Conservation (phyloP, 2,888 invertebrate species). For the Tigriopus californicus region DNA sequence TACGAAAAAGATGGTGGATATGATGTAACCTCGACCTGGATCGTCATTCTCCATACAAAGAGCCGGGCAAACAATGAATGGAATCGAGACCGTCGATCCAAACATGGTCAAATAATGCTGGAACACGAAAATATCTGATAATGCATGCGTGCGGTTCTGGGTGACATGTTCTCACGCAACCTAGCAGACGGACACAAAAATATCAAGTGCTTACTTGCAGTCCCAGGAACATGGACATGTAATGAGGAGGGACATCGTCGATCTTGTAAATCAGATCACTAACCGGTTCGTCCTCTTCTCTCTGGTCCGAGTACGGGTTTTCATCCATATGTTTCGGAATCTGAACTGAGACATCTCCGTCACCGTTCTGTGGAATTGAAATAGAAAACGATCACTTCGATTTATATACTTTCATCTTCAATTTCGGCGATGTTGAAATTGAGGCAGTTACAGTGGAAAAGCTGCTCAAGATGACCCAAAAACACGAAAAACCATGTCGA, state of each 20-base stretch:
- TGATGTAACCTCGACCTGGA: conserved; percentile 51
- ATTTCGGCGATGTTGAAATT: too few relatives aligned
- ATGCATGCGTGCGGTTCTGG: neutral
- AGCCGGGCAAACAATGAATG: conserved; percentile 21
- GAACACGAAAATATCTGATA: conserved; percentile 1
- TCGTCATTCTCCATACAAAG: conserved; percentile 37
- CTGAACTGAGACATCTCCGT: too few relatives aligned
- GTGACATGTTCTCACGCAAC: conserved; percentile 1
- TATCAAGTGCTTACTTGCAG: conserved; percentile 46
- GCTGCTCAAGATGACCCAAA: too few relatives aligned
- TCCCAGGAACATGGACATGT: conserved; percentile 58
- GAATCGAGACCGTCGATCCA: conserved; percentile 21
- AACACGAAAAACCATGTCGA: too few relatives aligned
- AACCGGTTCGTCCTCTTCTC: too few relatives aligned
- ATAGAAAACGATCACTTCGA: too few relatives aligned
- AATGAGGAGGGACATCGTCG: conserved; percentile 66
- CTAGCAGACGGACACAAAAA: conserved; percentile 10
- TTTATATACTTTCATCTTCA: too few relatives aligned
- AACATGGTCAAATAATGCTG: conserved; percentile 23
- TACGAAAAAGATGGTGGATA: conserved; percentile 63
- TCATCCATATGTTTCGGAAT: too few relatives aligned
- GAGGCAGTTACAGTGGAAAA: too few relatives aligned
- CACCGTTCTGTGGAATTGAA: too few relatives aligned
- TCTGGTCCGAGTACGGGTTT: too few relatives aligned
- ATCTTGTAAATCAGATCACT: conserved; percentile 40